Evolutionary conservation across 2,888 invertebrate species (phyloP).

Genomic region (Blomia tropicalis): DNA sequence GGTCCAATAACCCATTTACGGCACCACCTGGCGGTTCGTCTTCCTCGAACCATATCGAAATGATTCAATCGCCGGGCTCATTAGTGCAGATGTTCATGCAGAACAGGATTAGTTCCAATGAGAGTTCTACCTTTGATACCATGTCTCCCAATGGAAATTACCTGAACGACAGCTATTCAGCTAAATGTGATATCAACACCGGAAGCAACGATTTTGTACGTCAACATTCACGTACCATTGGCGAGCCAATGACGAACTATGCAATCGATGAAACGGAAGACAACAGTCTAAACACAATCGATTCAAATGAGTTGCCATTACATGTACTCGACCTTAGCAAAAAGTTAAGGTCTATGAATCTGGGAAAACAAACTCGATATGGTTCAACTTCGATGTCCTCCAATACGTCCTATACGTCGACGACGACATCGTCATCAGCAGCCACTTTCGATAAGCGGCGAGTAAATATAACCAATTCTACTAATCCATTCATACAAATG

Average conservation of each 20-base stretch:
- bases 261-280: not conserved
- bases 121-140: conserved; percentile 33
- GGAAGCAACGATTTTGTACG: not conserved
- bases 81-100: conserved; percentile 74
- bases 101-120: conserved; percentile 58
- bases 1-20: not conserved
- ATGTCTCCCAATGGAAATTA: not conserved
- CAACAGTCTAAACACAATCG: conserved; percentile 11
- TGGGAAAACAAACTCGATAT: conserved; percentile 1
- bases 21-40: too few relatives aligned
- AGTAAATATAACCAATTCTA: not conserved
- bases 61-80: conserved; percentile 34
- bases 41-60: not conserved
- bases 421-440: conserved; percentile 10
- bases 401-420: conserved; percentile 4
- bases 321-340: conserved; percentile 13
- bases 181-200: not conserved
- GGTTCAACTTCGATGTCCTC: conserved; percentile 8
- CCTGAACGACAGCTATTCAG: not conserved
- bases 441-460: not conserved
- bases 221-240: not conserved
- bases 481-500: conserved; percentile 1
- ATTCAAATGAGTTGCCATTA: conserved; percentile 12
- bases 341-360: conserved; percentile 5
- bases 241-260: not conserved